A percentile compares a stretch with the other conserved stretches of the same genome.
Evolutionary conservation across 2,113 vertebrate genomes (phyloP).

Genomic region (Oreochromis niloticus): DNA sequence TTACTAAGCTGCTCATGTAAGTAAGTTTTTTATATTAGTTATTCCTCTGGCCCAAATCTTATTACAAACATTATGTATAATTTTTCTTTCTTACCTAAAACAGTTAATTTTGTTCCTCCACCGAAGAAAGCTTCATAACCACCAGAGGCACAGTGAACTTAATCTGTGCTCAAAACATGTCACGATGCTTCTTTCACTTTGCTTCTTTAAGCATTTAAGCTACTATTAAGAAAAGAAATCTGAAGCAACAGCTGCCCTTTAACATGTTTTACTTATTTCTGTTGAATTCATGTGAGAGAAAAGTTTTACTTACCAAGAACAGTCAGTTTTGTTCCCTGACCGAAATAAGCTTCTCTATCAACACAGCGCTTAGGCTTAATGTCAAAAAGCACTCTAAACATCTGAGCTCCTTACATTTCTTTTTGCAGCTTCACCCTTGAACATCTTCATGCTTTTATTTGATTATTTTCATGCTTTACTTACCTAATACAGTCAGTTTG

Average conservation of each 20-base stretch:
- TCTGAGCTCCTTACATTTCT: accelerated
- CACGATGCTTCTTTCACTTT: neutral
- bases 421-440: neutral
- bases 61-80: accelerated
- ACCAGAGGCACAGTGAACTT: neutral
- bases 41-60: neutral
- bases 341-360: conserved; percentile 15
- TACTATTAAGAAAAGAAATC: accelerated
- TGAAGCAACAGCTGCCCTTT: neutral
- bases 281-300: neutral
- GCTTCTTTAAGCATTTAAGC: neutral
- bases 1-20: accelerated
- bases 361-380: neutral
- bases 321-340: conserved; percentile 33
- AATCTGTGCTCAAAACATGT: neutral
- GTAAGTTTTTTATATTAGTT: neutral
- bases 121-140: neutral
- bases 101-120: neutral
- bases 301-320: neutral
- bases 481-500: no score
- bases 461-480: accelerated
- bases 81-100: neutral
- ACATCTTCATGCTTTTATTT: neutral
- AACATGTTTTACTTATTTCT: neutral
- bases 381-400: neutral